phyloP scores from a whole-genome alignment of 2,888 invertebrate genomes.

The Plusia festucae region DNA sequence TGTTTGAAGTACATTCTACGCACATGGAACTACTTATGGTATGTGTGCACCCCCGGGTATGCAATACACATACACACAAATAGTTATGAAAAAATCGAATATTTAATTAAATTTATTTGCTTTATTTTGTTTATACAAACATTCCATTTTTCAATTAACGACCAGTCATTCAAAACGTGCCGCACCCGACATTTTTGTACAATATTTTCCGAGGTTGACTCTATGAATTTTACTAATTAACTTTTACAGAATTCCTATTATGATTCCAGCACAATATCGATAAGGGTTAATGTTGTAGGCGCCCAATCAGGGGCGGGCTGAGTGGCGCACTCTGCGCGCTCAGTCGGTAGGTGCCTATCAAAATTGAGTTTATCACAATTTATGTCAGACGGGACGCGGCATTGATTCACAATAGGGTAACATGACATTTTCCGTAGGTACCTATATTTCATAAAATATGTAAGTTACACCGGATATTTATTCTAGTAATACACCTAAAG shows the following conservation, averaged over 20 bases:
- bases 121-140: slow-evolving; percentile 15
- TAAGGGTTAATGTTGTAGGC: slow-evolving; percentile 30
- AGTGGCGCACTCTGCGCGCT: slow-evolving; percentile 32
- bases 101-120: slow-evolving; percentile 22
- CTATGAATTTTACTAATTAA: slow-evolving; percentile 42
- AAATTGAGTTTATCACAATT: slow-evolving; percentile 79
- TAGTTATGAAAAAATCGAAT: slow-evolving; percentile 16
- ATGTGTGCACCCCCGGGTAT: not conserved
- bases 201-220: slow-evolving; percentile 20
- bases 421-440: slow-evolving; percentile 18
- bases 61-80: not conserved
- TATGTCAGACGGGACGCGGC: slow-evolving; percentile 57
- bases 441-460: slow-evolving; percentile 15
- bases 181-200: slow-evolving; percentile 30
- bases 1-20: not conserved
- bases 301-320: slow-evolving; percentile 30
- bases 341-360: slow-evolving; percentile 26
- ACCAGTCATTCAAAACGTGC: slow-evolving; percentile 18
- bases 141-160: slow-evolving; percentile 37
- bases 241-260: slow-evolving; percentile 46
- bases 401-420: slow-evolving; percentile 61
- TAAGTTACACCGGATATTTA: too few species aligned
- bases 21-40: not conserved
- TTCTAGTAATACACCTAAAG: too few species aligned
- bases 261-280: slow-evolving; percentile 34